Percentiles rank a stretch among this genome's conserved stretches.
phyloP scores from a whole-genome alignment of 35 echinoderm and acorn worm genomes.

The Patiria miniata region DNA sequence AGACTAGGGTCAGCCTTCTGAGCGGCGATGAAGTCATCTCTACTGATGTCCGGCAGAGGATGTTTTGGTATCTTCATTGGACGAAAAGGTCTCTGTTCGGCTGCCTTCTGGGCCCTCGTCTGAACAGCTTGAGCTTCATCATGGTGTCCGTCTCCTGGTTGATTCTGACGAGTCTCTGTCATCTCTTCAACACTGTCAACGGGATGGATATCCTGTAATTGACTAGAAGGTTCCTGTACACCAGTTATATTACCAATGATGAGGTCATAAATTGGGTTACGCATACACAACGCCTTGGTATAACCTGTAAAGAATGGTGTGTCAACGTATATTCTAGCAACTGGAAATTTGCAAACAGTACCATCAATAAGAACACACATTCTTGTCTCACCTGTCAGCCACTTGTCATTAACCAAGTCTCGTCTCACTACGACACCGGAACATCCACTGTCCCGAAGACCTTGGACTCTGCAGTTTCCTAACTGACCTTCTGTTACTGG shows the following conservation, averaged over 20 bases:
- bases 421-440: slow-evolving; percentile 39
- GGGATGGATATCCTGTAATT: too few species aligned
- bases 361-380: slow-evolving; percentile 63
- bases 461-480: not conserved
- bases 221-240: slow-evolving; percentile 32
- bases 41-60: not conserved
- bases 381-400: slow-evolving; percentile 35
- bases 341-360: slow-evolving; percentile 44
- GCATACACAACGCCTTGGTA: slow-evolving; percentile 54
- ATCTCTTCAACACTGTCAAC: too few species aligned
- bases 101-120: slow-evolving; percentile 20
- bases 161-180: too few species aligned
- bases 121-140: not conserved
- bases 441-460: slow-evolving; percentile 65
- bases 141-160: too few species aligned
- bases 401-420: not conserved
- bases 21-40: not conserved
- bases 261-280: slow-evolving; percentile 59
- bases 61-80: not conserved
- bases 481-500: slow-evolving; percentile 39
- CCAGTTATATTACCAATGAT: slow-evolving; percentile 52
- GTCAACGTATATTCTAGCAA: slow-evolving; percentile 52
- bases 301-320: slow-evolving; percentile 47
- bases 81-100: not conserved
- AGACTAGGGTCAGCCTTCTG: not conserved